Evolutionary conservation across 2,113 vertebrate genomes (phyloP), one percentile per base, ranked within the genome.

Genomic region (Cairina moschata): DNA sequence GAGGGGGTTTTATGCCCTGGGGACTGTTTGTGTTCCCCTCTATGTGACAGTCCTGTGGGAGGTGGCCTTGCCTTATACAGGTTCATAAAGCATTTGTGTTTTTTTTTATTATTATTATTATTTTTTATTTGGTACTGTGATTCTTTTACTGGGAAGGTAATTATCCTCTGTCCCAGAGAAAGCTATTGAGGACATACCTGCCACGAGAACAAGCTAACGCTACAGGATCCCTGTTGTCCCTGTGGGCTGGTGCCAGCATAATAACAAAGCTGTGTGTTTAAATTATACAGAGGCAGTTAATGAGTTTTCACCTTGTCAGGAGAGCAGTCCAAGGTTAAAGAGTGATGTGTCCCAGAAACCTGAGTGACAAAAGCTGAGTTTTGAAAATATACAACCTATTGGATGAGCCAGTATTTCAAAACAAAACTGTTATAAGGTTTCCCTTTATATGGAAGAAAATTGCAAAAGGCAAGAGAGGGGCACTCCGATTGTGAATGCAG

Each of bases 141-240:
- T 79, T 71, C 83, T 93, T 96, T 94, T 91, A 74, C 62, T 80
- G 91, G 63, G 67, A 90, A 92, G 38, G 59, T 65, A 88, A 84
- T 91, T 97, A 95, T 86, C 84, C 67, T 55, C 50, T 52, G 50
- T 89, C 78, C 86, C 96, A 94, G 90, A 83, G 97, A 93, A 77
- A 93, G 46, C 88, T 94, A 93, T 93, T 89, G 82, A 94, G 94
- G 94, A 90, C 56, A 2, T 93, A 86, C 66, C 85, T 92, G 90
- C 82, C 87, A 84, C 7, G 3, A 58, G 81, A 93, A 58, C 32
- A 90, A 90, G 55, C 84, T 83, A 46, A 48, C 4, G 0, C 67
- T 72, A 42, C 52, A 6, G 23, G 76, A 94, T 63, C 38, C 17
- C 81, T 85, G 42, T 55, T 0, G 1, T 95, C 93, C 86, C 85